These are phyloP conservation scores for Deilephila porcellus DNA, from an alignment of 2,888 invertebrate genomes.

Conservation along the genomic window DNA sequence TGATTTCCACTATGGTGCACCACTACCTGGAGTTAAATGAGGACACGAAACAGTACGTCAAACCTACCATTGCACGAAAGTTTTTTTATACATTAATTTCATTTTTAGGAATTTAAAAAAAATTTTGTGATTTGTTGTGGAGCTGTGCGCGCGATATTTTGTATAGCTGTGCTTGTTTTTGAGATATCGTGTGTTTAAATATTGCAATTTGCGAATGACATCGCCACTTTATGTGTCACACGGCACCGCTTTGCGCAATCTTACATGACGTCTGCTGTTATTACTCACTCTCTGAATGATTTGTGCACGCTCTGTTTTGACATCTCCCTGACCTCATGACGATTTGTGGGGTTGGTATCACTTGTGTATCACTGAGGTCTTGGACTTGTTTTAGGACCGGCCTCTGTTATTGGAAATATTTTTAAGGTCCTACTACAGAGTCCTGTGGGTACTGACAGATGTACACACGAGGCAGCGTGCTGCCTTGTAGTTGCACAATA, in stretches of 20 bases:
- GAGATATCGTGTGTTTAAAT: constrained; percentile 18
- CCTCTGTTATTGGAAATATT: neutral
- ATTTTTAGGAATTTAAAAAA: neutral
- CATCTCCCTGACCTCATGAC: constrained; percentile 13
- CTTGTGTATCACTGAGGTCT: neutral
- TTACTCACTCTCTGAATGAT: constrained; percentile 24
- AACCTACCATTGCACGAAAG: no score
- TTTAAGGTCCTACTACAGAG: no score
- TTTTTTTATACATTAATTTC: neutral
- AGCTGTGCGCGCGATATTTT: neutral
- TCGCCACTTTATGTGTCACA: constrained; percentile 14
- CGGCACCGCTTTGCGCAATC: constrained; percentile 16
- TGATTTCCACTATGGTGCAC: constrained; percentile 7
- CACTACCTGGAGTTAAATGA: constrained; percentile 6
- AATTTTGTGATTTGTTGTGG: neutral
- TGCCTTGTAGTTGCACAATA: neutral
- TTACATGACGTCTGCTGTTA: constrained; percentile 12
- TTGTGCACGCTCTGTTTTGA: constrained; percentile 30
- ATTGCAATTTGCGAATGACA: constrained; percentile 26
- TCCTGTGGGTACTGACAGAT: neutral
- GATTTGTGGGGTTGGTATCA: neutral
- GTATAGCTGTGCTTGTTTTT: constrained; percentile 1
- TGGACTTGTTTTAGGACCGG: neutral
- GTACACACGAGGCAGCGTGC: neutral
- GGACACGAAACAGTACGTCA: neutral